Evolutionary conservation across 1,140 invertebrate species (phyloP), one percentile per base, ranked within the genome.

Genomic region (Nephotettix cincticeps): DNA sequence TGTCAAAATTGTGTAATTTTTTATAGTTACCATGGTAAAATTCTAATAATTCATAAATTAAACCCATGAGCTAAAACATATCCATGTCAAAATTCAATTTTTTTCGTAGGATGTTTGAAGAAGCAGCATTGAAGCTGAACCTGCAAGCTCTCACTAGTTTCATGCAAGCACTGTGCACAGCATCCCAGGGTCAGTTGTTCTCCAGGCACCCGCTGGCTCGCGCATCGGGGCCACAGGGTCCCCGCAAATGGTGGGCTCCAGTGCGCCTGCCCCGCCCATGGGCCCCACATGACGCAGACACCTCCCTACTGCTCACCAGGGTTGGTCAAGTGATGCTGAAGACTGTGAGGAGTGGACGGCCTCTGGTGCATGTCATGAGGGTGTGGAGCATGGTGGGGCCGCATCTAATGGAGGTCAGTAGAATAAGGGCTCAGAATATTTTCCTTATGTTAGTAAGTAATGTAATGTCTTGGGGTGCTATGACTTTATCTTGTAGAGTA

Each of bases 321-420:
- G 87, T 95, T 32, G 93, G 93, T 0, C 93, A 96, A 80, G 91
- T 95, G 0, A 92, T 96, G 75, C 82, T 97, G 68, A 91, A 93
- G 75, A 93, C 94, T 65, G 89, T 95, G 0, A 87, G 92, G 71
- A 94, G 93, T 74, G 92, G 93, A 0, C 81, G 95, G 6, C 95
- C 95, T 0, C 81, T 97, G 27, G 88, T 96, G 56, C 95, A 97
- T 77, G 89, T 95, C 21, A 93, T 97, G 88, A 90, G 90, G 74
- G 85, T 83, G 69, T 97, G 95, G 95, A 93, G 91, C 68, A 91
- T 95, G 1, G 89, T 94, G 3, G 93, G 93, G 1, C 92, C 93
- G 0, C 94, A 96, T 82, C 90, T 96, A 71, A 95, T 96, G 89
- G 93, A 97, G 86, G 90, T 91, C 77, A 77, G 78, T 71, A 25